These are phyloP conservation scores for Allygus modestus DNA, from an alignment of 2,888 invertebrate genomes.

Conservation along the genomic window DNA sequence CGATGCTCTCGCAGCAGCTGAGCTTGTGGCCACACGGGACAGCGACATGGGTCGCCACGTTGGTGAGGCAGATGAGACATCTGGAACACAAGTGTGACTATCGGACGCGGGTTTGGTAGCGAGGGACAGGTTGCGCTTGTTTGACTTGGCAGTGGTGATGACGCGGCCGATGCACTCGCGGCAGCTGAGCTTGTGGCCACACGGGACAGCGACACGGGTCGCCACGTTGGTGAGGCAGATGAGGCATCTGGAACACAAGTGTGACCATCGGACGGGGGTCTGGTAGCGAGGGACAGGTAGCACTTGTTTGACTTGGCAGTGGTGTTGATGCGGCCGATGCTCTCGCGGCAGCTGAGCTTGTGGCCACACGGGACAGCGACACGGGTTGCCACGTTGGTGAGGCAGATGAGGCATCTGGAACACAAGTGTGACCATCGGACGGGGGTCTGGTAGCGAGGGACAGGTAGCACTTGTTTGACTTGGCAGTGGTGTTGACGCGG, in stretches of 20 bases:
- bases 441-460: too few species aligned
- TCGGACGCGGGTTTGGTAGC: neutral
- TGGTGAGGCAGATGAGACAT: neutral
- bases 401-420: neutral
- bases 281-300: too few species aligned
- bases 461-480: too few species aligned
- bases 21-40: too few species aligned
- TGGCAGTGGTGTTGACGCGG: too few species aligned
- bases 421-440: too few species aligned
- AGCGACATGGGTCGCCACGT: neutral
- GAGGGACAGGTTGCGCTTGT: neutral
- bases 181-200: neutral
- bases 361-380: neutral
- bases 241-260: neutral
- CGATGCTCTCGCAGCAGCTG: too few species aligned
- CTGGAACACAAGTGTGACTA: neutral
- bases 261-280: too few species aligned
- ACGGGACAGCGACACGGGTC: neutral
- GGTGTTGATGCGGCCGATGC: neutral
- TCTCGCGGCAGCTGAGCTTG: neutral
- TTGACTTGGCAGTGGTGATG: neutral
- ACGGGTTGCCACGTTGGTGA: neutral
- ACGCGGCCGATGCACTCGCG: neutral
- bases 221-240: neutral
- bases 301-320: neutral